Evolutionary conservation across 2,797 vertebrate species (phyloP).

Genomic region (Neosilurus hyrtlii): DNA sequence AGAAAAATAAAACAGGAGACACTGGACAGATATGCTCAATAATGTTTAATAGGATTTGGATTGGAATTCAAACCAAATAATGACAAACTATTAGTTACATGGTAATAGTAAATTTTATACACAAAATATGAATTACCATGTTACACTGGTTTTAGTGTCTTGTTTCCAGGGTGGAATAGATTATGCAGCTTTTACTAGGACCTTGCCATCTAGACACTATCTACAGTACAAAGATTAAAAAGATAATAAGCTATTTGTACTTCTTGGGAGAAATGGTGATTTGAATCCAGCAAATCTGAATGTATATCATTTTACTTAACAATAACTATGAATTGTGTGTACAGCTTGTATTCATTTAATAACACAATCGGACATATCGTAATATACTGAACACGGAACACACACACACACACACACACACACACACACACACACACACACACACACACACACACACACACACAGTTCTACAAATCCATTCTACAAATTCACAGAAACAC

Average conservation of each 20-base stretch:
- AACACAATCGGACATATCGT: neutral
- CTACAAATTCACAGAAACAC: neutral
- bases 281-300: conserved; percentile 30
- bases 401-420: neutral
- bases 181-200: conserved; percentile 12
- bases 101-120: neutral
- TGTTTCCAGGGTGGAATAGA: neutral
- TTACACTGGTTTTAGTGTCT: conserved; percentile 12
- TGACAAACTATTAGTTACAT: neutral
- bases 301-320: neutral
- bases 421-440: too few relatives aligned
- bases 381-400: neutral
- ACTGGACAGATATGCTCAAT: neutral
- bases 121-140: neutral
- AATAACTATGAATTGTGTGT: neutral
- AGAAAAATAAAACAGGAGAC: neutral
- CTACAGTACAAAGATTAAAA: conserved; percentile 34
- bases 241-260: conserved; percentile 25
- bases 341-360: neutral
- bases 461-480: neutral
- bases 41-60: conserved; percentile 15
- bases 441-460: neutral
- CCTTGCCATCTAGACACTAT: conserved; percentile 16
- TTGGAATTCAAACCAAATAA: conserved; percentile 15
- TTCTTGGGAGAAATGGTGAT: conserved; percentile 18